These are phyloP conservation scores for Dynastes grantii DNA, from an alignment of 2,888 invertebrate genomes.

Conservation along the genomic window DNA sequence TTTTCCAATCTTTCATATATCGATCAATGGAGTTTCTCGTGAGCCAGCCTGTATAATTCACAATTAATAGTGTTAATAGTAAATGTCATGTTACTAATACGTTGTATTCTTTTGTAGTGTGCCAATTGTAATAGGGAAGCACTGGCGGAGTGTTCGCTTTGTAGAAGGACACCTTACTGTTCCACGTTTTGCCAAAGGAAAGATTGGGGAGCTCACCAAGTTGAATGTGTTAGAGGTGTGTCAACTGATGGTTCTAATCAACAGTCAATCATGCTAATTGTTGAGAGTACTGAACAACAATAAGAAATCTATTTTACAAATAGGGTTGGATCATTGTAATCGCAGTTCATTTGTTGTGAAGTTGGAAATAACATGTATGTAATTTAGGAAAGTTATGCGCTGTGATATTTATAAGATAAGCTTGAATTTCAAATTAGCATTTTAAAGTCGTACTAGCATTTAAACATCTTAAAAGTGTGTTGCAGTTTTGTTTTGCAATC, in stretches of 20 bases:
- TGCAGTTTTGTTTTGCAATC: too few relatives aligned
- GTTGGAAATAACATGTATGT: neutral
- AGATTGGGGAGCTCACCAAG: conserved; percentile 91
- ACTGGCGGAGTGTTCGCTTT: conserved; percentile 89
- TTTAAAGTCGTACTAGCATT: neutral
- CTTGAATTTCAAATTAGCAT: too few relatives aligned
- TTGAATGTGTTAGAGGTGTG: conserved; percentile 85
- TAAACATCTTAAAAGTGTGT: neutral
- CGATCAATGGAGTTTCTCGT: too few relatives aligned
- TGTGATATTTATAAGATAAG: too few relatives aligned
- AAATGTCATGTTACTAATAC: neutral
- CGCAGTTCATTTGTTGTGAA: conserved; percentile 18
- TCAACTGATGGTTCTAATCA: conserved; percentile 73
- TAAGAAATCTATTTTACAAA: conserved; percentile 56
- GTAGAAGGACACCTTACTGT: conserved; percentile 90
- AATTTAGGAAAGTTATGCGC: too few relatives aligned
- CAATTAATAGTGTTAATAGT: too few relatives aligned
- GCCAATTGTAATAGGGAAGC: conserved; percentile 93
- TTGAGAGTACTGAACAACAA: conserved; percentile 82
- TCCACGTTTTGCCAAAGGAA: conserved; percentile 93
- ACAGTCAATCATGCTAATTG: conserved; percentile 90
- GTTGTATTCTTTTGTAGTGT: conserved; percentile 75
- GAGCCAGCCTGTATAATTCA: too few relatives aligned
- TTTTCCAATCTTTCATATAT: too few relatives aligned
- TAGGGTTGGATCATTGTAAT: neutral